Percentiles rank a stretch among this genome's conserved stretches.
These are phyloP conservation scores for Galleria mellonella DNA, from an alignment of 1,140 invertebrate genomes.

Conservation along the genomic window DNA sequence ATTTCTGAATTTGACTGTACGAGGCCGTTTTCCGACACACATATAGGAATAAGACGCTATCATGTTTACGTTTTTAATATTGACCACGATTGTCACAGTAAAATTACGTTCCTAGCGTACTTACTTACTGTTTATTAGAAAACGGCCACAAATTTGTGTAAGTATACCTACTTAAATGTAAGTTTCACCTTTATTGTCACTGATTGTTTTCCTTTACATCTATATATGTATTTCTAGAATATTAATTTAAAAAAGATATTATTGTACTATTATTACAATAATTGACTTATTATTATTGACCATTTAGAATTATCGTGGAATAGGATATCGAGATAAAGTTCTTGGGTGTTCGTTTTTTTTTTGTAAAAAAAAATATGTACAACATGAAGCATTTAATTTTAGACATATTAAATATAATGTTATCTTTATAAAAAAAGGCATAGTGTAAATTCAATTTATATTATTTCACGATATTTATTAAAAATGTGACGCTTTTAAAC, in stretches of 20 bases:
- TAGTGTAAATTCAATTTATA: slow-evolving; percentile 46
- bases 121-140: too few relatives aligned
- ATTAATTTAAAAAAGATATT: slow-evolving; percentile 62
- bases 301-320: slow-evolving; percentile 55
- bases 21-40: too few relatives aligned
- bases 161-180: slow-evolving; percentile 54
- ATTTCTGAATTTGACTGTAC: slow-evolving; percentile 2
- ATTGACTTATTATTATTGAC: slow-evolving; percentile 58
- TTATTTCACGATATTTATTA: slow-evolving; percentile 53
- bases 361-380: slow-evolving; percentile 57
- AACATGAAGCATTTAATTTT: slow-evolving; percentile 73
- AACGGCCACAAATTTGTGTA: not conserved
- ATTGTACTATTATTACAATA: slow-evolving; percentile 65
- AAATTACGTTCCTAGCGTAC: too few relatives aligned
- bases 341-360: slow-evolving; percentile 38
- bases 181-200: slow-evolving; percentile 56
- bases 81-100: too few relatives aligned
- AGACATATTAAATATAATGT: slow-evolving; percentile 70
- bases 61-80: too few relatives aligned
- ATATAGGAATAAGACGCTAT: too few relatives aligned
- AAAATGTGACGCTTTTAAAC: slow-evolving; percentile 43
- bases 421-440: slow-evolving; percentile 54
- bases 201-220: slow-evolving; percentile 62
- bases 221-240: slow-evolving; percentile 65
- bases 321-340: slow-evolving; percentile 29